Conservation (phyloP, 2,113 vertebrate genomes). For the Agelaius phoeniceus region DNA sequence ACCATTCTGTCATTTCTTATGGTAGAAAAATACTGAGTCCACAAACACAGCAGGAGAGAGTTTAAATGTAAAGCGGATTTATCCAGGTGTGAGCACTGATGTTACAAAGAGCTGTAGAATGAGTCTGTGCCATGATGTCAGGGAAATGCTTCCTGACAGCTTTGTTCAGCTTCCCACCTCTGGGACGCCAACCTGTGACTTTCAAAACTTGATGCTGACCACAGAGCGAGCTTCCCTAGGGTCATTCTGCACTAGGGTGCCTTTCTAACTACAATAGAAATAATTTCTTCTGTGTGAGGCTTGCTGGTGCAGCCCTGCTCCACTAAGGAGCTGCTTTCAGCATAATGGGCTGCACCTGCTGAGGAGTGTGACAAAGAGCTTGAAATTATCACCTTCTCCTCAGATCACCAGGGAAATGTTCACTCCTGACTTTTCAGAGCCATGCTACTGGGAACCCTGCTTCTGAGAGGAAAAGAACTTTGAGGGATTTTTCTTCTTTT, state of each 20-base stretch:
- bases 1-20: not conserved
- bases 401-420: not conserved
- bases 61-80: not conserved
- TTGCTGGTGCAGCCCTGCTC: not conserved
- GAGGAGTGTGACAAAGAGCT: not conserved
- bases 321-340: not conserved
- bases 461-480: not conserved
- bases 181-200: not conserved
- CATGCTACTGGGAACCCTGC: not conserved
- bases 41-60: not conserved
- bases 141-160: not conserved
- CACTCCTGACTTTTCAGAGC: not conserved
- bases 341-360: not conserved
- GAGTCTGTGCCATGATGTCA: not conserved
- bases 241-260: not conserved
- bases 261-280: not conserved
- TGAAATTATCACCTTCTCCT: not conserved
- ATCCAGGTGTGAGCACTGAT: not conserved
- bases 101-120: not conserved
- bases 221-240: not conserved
- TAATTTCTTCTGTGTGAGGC: not conserved
- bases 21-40: not conserved
- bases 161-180: not conserved
- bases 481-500: not conserved
- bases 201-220: not conserved